These are phyloP conservation scores for Falco peregrinus DNA, from an alignment of 2,797 vertebrate genomes.

Conservation along the genomic window DNA sequence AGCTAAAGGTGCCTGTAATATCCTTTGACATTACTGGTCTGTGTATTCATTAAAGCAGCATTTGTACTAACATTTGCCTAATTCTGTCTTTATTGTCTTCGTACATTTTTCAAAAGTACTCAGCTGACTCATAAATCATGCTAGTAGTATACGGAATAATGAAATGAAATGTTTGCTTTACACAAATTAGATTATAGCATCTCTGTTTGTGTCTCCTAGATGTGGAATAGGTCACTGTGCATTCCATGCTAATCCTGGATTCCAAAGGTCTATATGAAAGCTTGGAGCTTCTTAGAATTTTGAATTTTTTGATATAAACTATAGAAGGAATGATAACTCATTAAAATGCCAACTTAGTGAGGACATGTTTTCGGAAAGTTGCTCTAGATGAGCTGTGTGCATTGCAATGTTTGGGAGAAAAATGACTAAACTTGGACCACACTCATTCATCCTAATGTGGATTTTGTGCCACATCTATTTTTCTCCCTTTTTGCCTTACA, in stretches of 20 bases:
- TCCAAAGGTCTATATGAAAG: background rate
- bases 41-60: background rate
- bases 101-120: constrained; percentile 12
- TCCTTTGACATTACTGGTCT: background rate
- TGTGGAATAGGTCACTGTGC: background rate
- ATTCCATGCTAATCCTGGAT: background rate
- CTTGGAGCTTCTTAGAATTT: background rate
- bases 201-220: background rate
- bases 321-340: background rate
- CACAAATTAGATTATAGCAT: background rate
- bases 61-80: background rate
- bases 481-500: background rate
- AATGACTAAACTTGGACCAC: background rate
- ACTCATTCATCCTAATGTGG: background rate
- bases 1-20: background rate
- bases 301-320: background rate
- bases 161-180: background rate
- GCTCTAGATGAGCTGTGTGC: background rate
- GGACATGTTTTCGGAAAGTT: background rate
- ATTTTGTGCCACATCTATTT: background rate
- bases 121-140: background rate
- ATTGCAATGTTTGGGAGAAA: background rate
- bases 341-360: background rate
- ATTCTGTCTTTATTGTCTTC: constrained; percentile 7
- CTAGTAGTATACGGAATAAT: background rate